phyloP scores from a whole-genome alignment of 2,888 invertebrate species.

The Galerucella nymphaeae region DNA sequence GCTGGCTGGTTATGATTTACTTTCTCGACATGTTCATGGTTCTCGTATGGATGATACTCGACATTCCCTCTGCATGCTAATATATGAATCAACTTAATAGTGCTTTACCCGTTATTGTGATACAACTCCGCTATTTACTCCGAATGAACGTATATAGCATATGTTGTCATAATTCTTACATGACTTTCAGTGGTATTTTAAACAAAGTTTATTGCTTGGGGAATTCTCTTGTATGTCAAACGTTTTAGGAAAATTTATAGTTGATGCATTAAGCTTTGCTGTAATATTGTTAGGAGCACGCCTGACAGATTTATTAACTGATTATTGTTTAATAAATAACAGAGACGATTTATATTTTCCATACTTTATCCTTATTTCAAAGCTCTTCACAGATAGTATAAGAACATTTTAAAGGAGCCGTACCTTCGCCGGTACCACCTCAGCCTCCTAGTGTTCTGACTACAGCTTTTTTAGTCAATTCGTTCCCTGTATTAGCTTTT shows the following conservation, averaged over 20 bases:
- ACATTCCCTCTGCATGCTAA: slow-evolving; percentile 33
- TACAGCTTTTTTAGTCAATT: too few relatives aligned
- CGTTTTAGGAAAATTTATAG: background rate
- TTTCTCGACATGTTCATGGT: slow-evolving; percentile 34
- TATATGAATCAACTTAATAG: slow-evolving; percentile 43
- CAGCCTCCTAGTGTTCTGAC: too few relatives aligned
- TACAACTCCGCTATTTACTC: slow-evolving; percentile 35
- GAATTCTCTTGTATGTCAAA: background rate
- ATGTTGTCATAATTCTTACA: slow-evolving; percentile 34
- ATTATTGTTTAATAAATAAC: too few relatives aligned
- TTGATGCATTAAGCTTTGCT: background rate
- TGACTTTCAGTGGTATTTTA: slow-evolving; percentile 25
- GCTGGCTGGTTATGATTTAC: slow-evolving; percentile 22
- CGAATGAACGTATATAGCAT: slow-evolving; percentile 29
- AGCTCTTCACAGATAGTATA: too few relatives aligned
- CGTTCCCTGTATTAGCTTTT: too few relatives aligned
- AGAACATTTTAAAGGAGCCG: too few relatives aligned
- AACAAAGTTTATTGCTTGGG: background rate
- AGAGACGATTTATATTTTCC: too few relatives aligned
- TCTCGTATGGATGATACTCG: slow-evolving; percentile 32
- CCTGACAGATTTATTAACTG: background rate
- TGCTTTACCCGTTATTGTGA: slow-evolving; percentile 37
- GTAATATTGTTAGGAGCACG: background rate
- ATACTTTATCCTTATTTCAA: too few relatives aligned
- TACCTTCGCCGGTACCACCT: too few relatives aligned